A percentile compares a stretch with the other conserved stretches of the same genome.
phyloP scores from a whole-genome alignment of 2,797 vertebrate genomes.

The Malurus leucopterus region DNA sequence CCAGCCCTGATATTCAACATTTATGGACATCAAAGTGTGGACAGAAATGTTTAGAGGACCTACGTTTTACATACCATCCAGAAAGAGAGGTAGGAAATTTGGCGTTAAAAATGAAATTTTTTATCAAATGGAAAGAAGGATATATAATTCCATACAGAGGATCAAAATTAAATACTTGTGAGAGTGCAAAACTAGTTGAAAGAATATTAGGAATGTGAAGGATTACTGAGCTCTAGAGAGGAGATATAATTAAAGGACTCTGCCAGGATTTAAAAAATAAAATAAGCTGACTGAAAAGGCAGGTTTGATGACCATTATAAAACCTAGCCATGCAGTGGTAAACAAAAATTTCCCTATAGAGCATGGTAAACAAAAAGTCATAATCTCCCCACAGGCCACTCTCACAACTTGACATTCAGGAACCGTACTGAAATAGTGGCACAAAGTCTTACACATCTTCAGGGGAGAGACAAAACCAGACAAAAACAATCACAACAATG shows the following conservation, averaged over 20 bases:
- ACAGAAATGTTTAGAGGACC: neutral
- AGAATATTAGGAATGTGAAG: neutral
- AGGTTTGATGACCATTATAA: neutral
- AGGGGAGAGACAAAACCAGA: neutral
- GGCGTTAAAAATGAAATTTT: neutral
- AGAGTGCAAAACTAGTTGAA: neutral
- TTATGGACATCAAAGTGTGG: neutral
- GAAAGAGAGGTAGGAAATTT: constrained; percentile 6
- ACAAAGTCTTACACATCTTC: neutral
- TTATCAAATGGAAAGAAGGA: constrained; percentile 6
- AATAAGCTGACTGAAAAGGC: neutral
- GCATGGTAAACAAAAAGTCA: neutral
- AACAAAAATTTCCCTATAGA: neutral
- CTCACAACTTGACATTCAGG: neutral
- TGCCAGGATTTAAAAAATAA: constrained; percentile 4
- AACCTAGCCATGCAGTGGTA: neutral
- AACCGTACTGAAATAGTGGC: neutral
- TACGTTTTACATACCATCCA: neutral
- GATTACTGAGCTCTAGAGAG: constrained; percentile 10
- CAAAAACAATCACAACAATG: neutral
- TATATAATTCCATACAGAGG: neutral
- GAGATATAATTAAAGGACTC: constrained; percentile 18
- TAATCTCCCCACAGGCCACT: neutral
- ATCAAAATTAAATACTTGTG: neutral
- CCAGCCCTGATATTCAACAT: neutral